Evolutionary conservation across 2,113 vertebrate genomes (phyloP).

Genomic region (Equus quagga): DNA sequence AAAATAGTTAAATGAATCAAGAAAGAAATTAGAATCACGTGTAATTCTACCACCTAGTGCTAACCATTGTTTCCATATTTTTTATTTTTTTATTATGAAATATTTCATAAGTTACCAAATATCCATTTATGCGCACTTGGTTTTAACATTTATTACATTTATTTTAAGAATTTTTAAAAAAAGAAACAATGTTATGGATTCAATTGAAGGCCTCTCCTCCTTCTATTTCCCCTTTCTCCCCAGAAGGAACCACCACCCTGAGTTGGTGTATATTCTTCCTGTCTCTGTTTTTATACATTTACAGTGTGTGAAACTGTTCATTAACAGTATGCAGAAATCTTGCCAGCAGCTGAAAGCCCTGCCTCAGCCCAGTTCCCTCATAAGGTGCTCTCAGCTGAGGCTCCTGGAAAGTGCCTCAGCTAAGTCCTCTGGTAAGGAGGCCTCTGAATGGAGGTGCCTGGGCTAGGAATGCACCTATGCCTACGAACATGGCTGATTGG

Average conservation of each 20-base stretch:
- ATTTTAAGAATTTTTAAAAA: neutral
- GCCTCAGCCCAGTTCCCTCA: neutral
- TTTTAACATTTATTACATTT: conserved; percentile 44
- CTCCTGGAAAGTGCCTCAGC: neutral
- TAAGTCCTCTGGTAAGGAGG: neutral
- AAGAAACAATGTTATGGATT: neutral
- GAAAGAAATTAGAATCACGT: neutral
- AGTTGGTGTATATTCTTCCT: neutral
- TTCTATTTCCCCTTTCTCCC: neutral
- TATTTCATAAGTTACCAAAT: neutral
- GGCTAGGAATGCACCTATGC: neutral
- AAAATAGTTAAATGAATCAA: neutral
- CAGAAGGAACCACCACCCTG: neutral
- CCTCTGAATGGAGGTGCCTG: neutral
- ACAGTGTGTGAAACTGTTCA: neutral
- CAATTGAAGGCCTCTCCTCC: neutral
- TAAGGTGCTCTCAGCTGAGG: neutral
- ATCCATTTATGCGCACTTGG: neutral
- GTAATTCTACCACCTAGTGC: neutral
- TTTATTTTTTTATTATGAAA: neutral
- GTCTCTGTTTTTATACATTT: neutral
- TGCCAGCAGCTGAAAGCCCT: neutral
- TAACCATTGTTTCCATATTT: neutral
- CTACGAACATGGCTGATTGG: neutral
- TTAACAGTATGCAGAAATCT: neutral